These are phyloP conservation scores for Sialis lutaria DNA, from an alignment of 2,888 invertebrate genomes.

Conservation along the genomic window DNA sequence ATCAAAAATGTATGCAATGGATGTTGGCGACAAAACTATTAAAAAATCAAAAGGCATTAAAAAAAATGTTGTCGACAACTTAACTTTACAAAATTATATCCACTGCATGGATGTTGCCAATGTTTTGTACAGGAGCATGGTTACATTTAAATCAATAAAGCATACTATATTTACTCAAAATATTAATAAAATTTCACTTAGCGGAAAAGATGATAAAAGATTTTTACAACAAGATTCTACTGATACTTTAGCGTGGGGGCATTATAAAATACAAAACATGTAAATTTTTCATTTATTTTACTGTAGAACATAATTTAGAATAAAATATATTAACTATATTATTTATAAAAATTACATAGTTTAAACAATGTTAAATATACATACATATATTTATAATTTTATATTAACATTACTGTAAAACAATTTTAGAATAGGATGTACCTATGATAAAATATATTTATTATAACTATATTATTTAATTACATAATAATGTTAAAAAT, in stretches of 20 bases:
- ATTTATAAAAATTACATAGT: too few species aligned
- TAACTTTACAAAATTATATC: neutral
- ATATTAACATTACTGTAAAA: too few species aligned
- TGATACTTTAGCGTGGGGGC: constrained; percentile 5
- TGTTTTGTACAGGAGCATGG: neutral
- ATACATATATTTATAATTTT: too few species aligned
- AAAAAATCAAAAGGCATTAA: constrained; percentile 1
- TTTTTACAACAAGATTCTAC: neutral
- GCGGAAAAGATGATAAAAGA: constrained; percentile 5
- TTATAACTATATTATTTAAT: too few species aligned
- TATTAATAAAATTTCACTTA: constrained; percentile 3
- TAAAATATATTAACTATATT: too few species aligned
- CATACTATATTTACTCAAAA: constrained; percentile 4
- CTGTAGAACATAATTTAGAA: too few species aligned
- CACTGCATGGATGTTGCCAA: neutral
- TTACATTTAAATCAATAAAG: neutral
- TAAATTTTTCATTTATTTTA: too few species aligned
- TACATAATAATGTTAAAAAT: too few species aligned
- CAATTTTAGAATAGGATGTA: too few species aligned
- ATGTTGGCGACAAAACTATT: neutral
- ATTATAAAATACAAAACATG: neutral
- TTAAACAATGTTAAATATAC: too few species aligned
- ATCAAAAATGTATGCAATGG: constrained; percentile 7
- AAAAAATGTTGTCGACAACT: neutral
- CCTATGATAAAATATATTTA: too few species aligned